Conservation (phyloP, 2,113 vertebrate species). For the Cnemophilus loriae region DNA sequence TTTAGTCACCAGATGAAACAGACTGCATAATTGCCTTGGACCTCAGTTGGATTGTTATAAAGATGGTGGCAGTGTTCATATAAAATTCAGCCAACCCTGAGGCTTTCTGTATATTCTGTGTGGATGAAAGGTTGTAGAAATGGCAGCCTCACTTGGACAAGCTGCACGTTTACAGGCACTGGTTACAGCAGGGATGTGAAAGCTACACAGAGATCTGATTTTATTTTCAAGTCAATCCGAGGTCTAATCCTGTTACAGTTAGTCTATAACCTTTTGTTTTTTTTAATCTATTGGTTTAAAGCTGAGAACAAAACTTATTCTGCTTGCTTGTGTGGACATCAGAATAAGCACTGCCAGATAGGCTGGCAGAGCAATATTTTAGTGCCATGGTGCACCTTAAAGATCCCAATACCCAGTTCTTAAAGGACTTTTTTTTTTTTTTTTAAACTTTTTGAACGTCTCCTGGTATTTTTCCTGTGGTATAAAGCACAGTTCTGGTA, state of each 20-base stretch:
- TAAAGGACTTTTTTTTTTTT: background rate
- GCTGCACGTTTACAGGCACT: background rate
- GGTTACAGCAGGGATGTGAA: background rate
- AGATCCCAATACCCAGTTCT: background rate
- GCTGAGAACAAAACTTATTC: background rate
- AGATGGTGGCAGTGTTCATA: background rate
- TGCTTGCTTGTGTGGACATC: background rate
- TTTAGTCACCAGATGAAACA: background rate
- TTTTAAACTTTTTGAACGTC: background rate
- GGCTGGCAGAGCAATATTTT: background rate
- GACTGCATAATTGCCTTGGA: background rate
- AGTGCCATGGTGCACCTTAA: background rate
- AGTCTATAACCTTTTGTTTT: background rate
- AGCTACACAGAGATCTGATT: background rate
- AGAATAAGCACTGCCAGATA: background rate
- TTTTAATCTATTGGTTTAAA: background rate
- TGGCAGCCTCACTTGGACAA: background rate
- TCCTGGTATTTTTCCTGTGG: background rate
- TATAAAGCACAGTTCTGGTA: background rate
- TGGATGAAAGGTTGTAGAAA: background rate
- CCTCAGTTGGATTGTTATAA: background rate
- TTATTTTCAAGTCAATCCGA: background rate
- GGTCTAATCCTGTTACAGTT: background rate
- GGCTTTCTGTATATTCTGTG: background rate
- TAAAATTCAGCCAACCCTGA: background rate